Evolutionary conservation across 2,888 invertebrate genomes (phyloP).

Genomic region (Pseudolycoriella hygida): DNA sequence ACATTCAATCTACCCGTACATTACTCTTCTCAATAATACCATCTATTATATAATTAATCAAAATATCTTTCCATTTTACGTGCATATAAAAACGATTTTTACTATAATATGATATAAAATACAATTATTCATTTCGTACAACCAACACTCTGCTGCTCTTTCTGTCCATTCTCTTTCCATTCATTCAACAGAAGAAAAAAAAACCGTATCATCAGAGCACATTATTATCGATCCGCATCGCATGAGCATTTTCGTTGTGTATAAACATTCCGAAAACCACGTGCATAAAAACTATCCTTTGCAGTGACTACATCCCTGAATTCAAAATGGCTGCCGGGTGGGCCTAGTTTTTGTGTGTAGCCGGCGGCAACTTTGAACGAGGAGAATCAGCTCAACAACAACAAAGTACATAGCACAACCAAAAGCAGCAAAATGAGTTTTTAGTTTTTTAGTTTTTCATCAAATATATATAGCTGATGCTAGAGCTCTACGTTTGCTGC

Average conservation of each 20-base stretch:
- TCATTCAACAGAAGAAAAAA: no score
- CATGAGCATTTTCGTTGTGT: not conserved
- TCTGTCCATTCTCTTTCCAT: no score
- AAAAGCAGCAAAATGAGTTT: not conserved
- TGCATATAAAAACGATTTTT: no score
- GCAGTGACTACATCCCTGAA: constrained; percentile 3
- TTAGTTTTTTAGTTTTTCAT: not conserved
- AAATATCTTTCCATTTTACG: no score
- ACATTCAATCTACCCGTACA: no score
- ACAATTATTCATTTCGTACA: no score
- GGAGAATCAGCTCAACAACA: not conserved
- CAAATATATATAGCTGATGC: not conserved
- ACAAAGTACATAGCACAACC: not conserved
- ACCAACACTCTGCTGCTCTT: no score
- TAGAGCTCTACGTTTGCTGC: no score
- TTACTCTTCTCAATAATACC: no score
- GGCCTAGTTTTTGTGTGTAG: constrained; percentile 6
- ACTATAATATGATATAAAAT: no score
- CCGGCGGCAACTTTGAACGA: constrained; percentile 1
- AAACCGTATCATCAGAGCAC: no score
- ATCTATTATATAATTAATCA: no score
- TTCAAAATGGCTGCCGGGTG: constrained; percentile 8
- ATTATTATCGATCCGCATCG: not conserved
- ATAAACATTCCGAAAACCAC: not conserved
- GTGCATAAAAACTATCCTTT: not conserved